Evolutionary conservation across 2,797 vertebrate species (phyloP).

Genomic region (Amphiprion clarkii): DNA sequence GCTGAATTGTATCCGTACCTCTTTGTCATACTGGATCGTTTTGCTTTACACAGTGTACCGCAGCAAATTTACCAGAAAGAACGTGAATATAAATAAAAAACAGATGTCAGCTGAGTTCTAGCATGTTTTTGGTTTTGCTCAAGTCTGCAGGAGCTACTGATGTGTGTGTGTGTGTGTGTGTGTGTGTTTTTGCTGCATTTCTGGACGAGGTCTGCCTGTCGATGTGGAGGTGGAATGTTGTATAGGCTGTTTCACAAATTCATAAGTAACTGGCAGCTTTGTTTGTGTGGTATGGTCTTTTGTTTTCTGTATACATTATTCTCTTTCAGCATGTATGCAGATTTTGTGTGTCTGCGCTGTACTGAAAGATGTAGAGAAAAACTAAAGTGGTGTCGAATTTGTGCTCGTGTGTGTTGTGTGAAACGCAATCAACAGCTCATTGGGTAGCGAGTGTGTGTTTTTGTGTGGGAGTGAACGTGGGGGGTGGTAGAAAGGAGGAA

Average conservation of each 20-base stretch:
- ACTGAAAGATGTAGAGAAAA: constrained; percentile 32
- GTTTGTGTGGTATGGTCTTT: constrained; percentile 50
- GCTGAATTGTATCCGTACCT: constrained; percentile 5
- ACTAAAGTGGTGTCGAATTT: constrained; percentile 42
- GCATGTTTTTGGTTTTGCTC: constrained; percentile 40
- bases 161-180: not conserved
- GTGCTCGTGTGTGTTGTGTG: constrained; percentile 41
- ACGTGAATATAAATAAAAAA: constrained; percentile 53
- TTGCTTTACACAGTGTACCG: constrained; percentile 16
- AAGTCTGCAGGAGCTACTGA: constrained; percentile 15
- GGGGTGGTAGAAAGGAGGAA: constrained; percentile 7
- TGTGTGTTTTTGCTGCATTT: constrained; percentile 29
- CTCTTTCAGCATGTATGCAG: constrained; percentile 8
- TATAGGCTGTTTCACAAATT: constrained; percentile 48
- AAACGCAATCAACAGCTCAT: constrained; percentile 17
- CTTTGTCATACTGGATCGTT: constrained; percentile 3
- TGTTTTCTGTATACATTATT: constrained; percentile 51
- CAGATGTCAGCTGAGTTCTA: constrained; percentile 41
- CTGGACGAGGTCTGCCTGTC: constrained; percentile 24
- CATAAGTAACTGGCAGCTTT: constrained; percentile 45
- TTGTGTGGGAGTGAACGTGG: constrained; percentile 33
- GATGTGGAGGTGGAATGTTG: constrained; percentile 36
- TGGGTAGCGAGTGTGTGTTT: constrained; percentile 26
- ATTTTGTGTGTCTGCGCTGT: constrained; percentile 6
- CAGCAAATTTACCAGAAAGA: constrained; percentile 42